Evolutionary conservation across 1,140 invertebrate species (phyloP), one percentile per base, ranked within the genome.

Genomic region (Monomorium pharaonis): DNA sequence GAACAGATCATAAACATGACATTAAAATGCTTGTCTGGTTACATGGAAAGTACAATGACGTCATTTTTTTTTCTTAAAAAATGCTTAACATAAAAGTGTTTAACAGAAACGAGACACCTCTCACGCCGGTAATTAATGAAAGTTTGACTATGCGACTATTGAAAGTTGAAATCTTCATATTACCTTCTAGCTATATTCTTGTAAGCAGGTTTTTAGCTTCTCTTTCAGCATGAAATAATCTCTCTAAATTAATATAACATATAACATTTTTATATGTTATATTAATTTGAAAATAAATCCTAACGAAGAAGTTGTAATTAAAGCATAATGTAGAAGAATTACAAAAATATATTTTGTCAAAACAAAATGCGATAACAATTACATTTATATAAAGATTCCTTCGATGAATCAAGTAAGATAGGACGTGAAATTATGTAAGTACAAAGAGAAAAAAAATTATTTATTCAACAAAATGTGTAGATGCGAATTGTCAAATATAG

Each of bases 361-460:
- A 80, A 49, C 42, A 27, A 80, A n/a, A 27, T 85, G 44, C 37
- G 7, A 47, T 44, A 49, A 81, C 33, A 49, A 62, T 69, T 80
- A 21, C 7, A 67, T 58, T 58, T 18, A 37, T 9, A 51, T 69
- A 54, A 42, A 80, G n/a, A 24, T 78, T 67, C 1, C 24, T 24
- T 42, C 33, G 6, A 21, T 47, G 30, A 67, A 49, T 65, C 3
- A 51, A 63, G 14, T 16, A 9, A 80, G n/a, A 54, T 14, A 49
- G n/a, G 37, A 47, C n/a, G 10, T 33, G 42, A 44, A n/a, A n/a
- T n/a, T n/a, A n/a, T n/a, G n/a, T n/a, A n/a, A n/a, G n/a, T n/a
- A n/a, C n/a, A n/a, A n/a, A n/a, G n/a, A n/a, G n/a, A n/a, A n/a
- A n/a, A n/a, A n/a, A n/a, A n/a, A n/a, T n/a, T n/a, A n/a, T n/a